Evolutionary conservation across 2,113 vertebrate genomes (phyloP), one percentile per base, ranked within the genome.

Genomic region (Megalops atlanticus): DNA sequence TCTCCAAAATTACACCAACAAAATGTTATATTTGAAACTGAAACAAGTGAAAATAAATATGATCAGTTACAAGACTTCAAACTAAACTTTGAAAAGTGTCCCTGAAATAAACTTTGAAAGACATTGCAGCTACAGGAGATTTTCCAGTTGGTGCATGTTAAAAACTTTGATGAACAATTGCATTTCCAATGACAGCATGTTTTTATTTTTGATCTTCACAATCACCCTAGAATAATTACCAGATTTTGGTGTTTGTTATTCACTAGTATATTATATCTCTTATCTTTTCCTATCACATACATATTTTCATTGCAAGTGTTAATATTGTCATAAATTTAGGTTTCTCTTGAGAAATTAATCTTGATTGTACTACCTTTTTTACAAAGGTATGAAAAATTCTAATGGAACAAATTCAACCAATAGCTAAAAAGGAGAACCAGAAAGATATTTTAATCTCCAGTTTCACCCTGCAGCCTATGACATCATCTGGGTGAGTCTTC

Each of bases 401-500:
- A n/a, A n/a, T n/a, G n/a, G n/a, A n/a, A n/a, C n/a, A n/a, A n/a
- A n/a, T n/a, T n/a, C n/a, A n/a, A 1, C 70, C 38, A 72, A 38
- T 39, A 72, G 38, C n/a, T 2, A n/a, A 41, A 43, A 21, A 24
- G 38, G 36, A 40, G 38, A 38, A 73, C 5, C 35, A 73, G 49
- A 3, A 54, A 21, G 49, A 54, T 54, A 54, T 21, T n/a, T n/a
- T 54, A 81, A 72, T 85, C 78, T 35, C 21, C 43, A 11, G 39
- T 38, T 18, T 68, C 49, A 45, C 39, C 36, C 41, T 70, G 69
- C 40, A 72, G 36, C n/a, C 33, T 58, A 82, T 87, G 84, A 89
- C 81, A 83, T 87, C 83, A 89, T 76, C 43, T 58, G 76, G 45
- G 80, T 39, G 69, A 68, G 49, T 72, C 74, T 39, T 85, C 76